Base-by-base conservation (phyloP, 2,888 invertebrate genomes). In the Agrochola circellaris region DNA sequence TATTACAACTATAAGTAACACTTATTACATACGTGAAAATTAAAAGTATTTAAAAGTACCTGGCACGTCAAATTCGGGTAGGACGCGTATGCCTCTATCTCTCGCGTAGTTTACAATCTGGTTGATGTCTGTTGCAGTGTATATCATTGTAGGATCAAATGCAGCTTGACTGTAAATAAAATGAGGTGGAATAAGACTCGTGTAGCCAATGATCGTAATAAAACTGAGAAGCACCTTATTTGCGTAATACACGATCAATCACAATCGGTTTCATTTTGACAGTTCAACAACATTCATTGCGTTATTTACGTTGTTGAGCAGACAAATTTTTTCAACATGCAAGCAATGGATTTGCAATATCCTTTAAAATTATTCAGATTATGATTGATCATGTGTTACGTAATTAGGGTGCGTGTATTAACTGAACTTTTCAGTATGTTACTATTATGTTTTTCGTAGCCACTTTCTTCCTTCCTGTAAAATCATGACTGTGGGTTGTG, bases 81-180 rank as follows among this genome's bases (percentile, higher is more conserved):
- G n/a, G 4, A 68, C 68, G 20, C 68, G 68, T 58, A 68, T 58
- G 34, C 68, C 68, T 58, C 68, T 68, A 13, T 68, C 90, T 86
- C 98, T 97, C 0, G 99, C 99, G 93, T 98, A 98, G 87, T 98
- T 97, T 51, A 99, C 97, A 0, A 99, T 95, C 66, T 97, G 95
- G 58, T 95, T 93, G 0, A 99, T 97, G 88, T 98, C 97, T 4
- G 94, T 91, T 75, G 95, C 97, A 0, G 97, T 97, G 93, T 99
- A 99, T 5, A 98, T 95, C 87, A 97, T 94, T 0, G 96, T 93
- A 0, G 97, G 95, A 87, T 97, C 97, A 88, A 97, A 99, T 0
- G 98, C 98, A 4, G 98, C 98, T 85, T 93, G 93, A 89, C 98
- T 98, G 91, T 64, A 96, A 95, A 60, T 9, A n/a, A 34, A 56